These are phyloP conservation scores for Glossophaga mutica DNA, from an alignment of 2,797 vertebrate species.

Conservation along the genomic window DNA sequence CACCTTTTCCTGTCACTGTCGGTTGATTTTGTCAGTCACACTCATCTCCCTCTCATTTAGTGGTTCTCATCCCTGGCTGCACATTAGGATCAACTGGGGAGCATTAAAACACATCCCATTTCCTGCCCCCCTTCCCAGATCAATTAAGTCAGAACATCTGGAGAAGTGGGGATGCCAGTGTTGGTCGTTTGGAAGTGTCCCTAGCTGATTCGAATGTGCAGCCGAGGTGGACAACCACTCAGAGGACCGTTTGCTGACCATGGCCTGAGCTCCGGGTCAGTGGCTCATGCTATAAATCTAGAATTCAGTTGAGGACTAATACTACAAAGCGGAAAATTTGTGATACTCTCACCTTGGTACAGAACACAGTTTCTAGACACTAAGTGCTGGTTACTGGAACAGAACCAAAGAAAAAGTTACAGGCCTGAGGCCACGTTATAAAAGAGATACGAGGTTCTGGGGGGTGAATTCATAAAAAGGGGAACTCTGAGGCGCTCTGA, in stretches of 20 bases:
- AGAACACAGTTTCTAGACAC: not conserved
- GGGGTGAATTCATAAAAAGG: not conserved
- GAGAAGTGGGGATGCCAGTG: not conserved
- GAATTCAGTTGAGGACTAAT: not conserved
- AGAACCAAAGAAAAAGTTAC: not conserved
- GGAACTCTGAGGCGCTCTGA: not conserved
- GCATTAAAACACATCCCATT: not conserved
- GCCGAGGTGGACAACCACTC: not conserved
- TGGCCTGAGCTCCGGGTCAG: not conserved
- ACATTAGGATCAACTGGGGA: not conserved
- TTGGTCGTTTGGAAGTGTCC: not conserved
- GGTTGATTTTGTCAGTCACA: not conserved
- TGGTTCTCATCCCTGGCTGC: not conserved
- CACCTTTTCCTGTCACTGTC: not conserved
- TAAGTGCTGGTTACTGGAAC: not conserved
- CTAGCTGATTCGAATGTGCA: not conserved
- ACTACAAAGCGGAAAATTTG: not conserved
- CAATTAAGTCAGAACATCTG: not conserved
- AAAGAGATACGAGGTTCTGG: not conserved
- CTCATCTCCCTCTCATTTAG: not conserved
- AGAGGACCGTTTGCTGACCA: not conserved
- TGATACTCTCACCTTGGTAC: not conserved
- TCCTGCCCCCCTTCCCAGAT: not conserved
- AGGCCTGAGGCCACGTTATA: not conserved
- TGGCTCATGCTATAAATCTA: not conserved